Evolutionary conservation across 2,113 vertebrate genomes (phyloP).

Genomic region (Sarotherodon lohbergeri): DNA sequence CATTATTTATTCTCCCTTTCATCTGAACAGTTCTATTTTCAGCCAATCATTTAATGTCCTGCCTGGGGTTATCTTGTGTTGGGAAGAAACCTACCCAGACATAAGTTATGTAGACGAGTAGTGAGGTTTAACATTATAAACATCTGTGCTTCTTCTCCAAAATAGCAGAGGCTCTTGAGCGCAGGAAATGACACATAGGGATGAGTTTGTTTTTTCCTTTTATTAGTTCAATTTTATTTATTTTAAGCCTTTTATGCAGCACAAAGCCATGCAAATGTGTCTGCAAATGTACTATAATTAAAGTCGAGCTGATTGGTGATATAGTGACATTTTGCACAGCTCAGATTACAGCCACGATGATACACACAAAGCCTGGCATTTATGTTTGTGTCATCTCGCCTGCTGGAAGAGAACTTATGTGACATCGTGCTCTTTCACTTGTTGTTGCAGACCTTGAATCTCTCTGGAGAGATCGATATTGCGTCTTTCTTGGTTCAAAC

Average conservation of each 20-base stretch:
- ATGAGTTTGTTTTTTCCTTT: background rate
- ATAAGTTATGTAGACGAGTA: constrained; percentile 31
- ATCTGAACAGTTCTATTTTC: constrained; percentile 65
- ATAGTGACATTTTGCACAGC: constrained; percentile 24
- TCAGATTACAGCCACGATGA: constrained; percentile 4
- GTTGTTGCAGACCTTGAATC: background rate
- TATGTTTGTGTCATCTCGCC: background rate
- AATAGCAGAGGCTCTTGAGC: constrained; percentile 6
- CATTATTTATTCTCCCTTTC: constrained; percentile 67
- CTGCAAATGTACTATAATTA: constrained; percentile 12
- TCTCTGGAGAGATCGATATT: background rate
- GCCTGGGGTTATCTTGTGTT: constrained; percentile 39
- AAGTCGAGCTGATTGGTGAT: constrained; percentile 26
- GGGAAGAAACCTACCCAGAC: constrained; percentile 14
- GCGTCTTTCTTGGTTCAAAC: background rate
- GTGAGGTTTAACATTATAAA: constrained; percentile 7
- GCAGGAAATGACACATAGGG: constrained; percentile 1
- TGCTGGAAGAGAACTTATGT: background rate
- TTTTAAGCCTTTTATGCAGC: background rate
- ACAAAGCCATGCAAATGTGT: background rate
- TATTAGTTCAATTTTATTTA: background rate
- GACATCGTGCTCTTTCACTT: background rate
- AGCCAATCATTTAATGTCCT: constrained; percentile 50
- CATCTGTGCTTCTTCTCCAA: background rate
- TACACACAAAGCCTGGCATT: constrained; percentile 3